Base-by-base conservation (phyloP, 2,888 invertebrate genomes). In the Chymomyza caudatula region DNA sequence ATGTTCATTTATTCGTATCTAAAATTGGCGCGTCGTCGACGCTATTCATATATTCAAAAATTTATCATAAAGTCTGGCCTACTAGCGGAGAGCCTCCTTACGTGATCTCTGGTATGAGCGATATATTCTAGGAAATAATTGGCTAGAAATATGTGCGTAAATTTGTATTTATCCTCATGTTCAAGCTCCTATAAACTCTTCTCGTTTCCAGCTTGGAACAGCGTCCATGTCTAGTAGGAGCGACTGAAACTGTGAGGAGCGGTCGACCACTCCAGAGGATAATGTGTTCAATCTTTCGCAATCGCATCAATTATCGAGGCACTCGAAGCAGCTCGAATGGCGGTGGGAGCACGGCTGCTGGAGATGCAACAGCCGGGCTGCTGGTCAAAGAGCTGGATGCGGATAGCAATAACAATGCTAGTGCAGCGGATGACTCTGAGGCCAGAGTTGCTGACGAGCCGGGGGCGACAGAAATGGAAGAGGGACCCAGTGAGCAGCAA, bases 11-110 rank as follows among this genome's bases (percentile, higher is more conserved):
- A 89, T 89, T 87, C 87, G 86, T 80, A 72, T 76, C 87, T 53
- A 69, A 80, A 73, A 69, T 86, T 81, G 78, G 37, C 77, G 74
- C 69, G 23, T 57, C n/a, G 47, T 8, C 47, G 43, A 29, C 68
- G 72, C 82, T 88, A 89, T 89, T 89, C 88, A 89, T 89, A 89
- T 89, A 89, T 89, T 89, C 78, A 87, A 86, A 87, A 88, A 85
- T 87, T 87, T 78, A 84, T 88, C 88, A 89, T 87, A 88, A 83
- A 85, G 75, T 70, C 74, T 69, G 79, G 58, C 68, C 67, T 61
- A 69, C n/a, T 52, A 55, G 62, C 55, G 64, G 55, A 66, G 13
- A 29, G 63, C 56, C 84, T 73, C 78, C 85, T 80, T 79, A 85
- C 79, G 79, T 84, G 85, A 76, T 81, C 29, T 81, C 29, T 37